A percentile compares a stretch with the other conserved stretches of the same genome.
Conservation (phyloP, 2,888 invertebrate genomes). For the Cryptus viduatorius region DNA sequence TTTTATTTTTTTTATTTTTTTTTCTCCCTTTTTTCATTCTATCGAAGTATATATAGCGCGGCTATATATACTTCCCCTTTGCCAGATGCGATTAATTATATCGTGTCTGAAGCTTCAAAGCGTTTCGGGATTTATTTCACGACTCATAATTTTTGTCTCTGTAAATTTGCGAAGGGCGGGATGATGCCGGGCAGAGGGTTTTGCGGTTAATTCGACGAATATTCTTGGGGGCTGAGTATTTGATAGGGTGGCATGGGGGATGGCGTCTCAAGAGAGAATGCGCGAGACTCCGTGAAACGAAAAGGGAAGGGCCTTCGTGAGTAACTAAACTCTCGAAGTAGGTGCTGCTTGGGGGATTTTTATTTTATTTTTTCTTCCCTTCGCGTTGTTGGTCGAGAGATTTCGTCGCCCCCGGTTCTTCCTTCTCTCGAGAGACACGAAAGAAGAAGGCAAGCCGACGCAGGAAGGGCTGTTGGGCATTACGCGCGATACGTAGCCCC, state of each 20-base stretch:
- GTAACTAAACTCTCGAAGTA: constrained; percentile 7
- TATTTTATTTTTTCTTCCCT: constrained; percentile 10
- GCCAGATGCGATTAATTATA: too few species aligned
- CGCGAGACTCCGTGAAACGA: constrained; percentile 20
- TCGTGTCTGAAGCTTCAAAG: too few species aligned
- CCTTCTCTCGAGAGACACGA: constrained; percentile 2
- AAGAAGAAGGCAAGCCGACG: background rate
- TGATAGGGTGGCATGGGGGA: background rate
- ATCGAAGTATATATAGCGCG: too few species aligned
- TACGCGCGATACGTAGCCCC: constrained; percentile 9
- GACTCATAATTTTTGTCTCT: too few species aligned
- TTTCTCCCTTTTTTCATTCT: too few species aligned
- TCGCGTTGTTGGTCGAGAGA: background rate
- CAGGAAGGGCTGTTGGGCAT: constrained; percentile 13
- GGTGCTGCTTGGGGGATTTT: constrained; percentile 1
- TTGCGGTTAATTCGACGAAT: background rate
- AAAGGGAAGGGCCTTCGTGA: background rate
- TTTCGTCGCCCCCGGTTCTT: constrained; percentile 2
- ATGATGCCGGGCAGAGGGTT: background rate
- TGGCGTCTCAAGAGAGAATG: constrained; percentile 8
- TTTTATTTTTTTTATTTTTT: too few species aligned
- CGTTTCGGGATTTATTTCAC: too few species aligned
- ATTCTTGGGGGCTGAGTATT: background rate
- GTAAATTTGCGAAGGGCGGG: too few species aligned
- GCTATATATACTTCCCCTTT: too few species aligned